phyloP scores from a whole-genome alignment of 2,113 vertebrate species.

The Telmatochromis bifrenatus region DNA sequence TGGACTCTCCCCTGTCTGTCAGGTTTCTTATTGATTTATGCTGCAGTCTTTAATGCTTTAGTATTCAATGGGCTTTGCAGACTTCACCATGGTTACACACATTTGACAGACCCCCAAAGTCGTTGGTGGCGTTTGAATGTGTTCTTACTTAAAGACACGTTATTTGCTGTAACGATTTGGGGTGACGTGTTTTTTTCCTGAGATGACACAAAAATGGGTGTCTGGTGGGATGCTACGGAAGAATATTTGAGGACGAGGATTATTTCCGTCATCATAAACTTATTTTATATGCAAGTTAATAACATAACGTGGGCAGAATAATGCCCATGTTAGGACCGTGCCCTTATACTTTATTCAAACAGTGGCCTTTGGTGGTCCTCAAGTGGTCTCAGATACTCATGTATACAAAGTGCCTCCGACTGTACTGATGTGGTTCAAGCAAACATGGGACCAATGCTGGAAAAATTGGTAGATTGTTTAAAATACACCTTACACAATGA shows the following conservation, averaged over 20 bases:
- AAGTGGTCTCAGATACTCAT: neutral
- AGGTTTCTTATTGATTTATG: neutral
- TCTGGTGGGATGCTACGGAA: neutral
- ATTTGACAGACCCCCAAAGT: neutral
- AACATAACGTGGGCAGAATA: neutral
- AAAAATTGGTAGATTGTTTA: neutral
- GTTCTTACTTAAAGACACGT: neutral
- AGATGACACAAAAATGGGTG: neutral
- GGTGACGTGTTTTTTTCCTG: fast-evolving
- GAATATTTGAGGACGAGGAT: neutral
- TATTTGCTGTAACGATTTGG: fast-evolving
- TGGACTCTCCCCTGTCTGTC: fast-evolving
- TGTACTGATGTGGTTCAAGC: fast-evolving
- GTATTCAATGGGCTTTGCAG: neutral
- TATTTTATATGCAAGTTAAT: neutral
- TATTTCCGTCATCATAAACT: fast-evolving
- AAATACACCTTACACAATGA: neutral
- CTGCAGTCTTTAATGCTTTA: neutral
- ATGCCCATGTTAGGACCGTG: fast-evolving
- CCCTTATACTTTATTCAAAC: neutral
- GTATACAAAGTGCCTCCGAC: fast-evolving
- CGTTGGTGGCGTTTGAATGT: fast-evolving
- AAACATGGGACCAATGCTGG: neutral
- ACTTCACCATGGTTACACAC: neutral
- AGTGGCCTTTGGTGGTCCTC: neutral